Evolutionary conservation across 2,113 vertebrate genomes (phyloP).

Genomic region (Solea solea): DNA sequence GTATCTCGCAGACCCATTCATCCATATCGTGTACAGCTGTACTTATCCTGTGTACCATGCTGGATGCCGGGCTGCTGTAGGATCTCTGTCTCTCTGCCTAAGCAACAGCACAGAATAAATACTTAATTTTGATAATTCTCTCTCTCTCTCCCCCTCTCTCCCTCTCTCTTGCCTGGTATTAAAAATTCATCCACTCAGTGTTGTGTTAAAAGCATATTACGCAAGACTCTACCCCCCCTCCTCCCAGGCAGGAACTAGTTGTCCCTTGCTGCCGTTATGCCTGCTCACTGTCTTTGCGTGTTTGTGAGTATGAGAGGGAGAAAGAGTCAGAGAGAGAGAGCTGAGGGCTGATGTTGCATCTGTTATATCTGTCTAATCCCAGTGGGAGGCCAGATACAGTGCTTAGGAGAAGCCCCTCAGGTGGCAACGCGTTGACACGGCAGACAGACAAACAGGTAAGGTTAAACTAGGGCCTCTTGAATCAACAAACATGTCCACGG

Average conservation of each 20-base stretch:
- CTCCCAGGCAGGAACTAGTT: conserved; percentile 56
- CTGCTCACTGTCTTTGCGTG: conserved; percentile 42
- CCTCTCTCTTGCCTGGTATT: conserved; percentile 62
- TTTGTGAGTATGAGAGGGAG: background rate
- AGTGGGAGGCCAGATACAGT: conserved; percentile 34
- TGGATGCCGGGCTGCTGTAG: conserved; percentile 58
- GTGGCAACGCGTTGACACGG: conserved; percentile 49
- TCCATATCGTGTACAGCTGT: conserved; percentile 52
- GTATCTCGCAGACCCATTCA: conserved; percentile 53
- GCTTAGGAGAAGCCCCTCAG: conserved; percentile 34
- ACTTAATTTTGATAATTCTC: conserved; percentile 72
- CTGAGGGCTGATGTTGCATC: conserved; percentile 37
- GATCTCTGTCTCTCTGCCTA: conserved; percentile 61
- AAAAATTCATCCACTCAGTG: conserved; percentile 80
- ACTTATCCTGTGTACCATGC: conserved; percentile 41
- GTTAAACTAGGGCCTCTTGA: conserved; percentile 30
- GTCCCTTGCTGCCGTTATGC: conserved; percentile 64
- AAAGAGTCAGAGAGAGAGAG: background rate
- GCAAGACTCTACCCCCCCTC: conserved; percentile 70
- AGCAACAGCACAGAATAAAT: conserved; percentile 78
- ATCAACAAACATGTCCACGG: conserved; percentile 2
- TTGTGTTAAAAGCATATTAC: conserved; percentile 82
- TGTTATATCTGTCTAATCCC: conserved; percentile 52
- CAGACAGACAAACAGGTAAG: conserved; percentile 35
- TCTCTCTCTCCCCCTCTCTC: conserved; percentile 28